phyloP scores from a whole-genome alignment of 2,888 invertebrate species.

The Thecocarcelia acutangulata region DNA sequence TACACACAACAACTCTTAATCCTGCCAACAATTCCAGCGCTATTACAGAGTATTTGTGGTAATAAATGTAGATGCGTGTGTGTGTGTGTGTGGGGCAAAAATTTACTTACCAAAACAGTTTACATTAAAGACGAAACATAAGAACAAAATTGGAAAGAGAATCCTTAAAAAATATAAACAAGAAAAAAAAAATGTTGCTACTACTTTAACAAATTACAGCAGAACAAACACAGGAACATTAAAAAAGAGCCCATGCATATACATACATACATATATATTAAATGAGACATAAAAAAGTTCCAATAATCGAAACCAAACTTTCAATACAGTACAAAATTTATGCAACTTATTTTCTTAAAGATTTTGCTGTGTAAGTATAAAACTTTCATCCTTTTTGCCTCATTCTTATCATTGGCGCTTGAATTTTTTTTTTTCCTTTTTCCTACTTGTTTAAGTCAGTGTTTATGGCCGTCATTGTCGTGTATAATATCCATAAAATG shows the following conservation, averaged over 20 bases:
- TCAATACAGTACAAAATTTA: constrained; percentile 5
- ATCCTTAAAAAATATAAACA: constrained; percentile 7
- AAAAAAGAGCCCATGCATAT: neutral
- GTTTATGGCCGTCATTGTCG: constrained; percentile 32
- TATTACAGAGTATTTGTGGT: constrained; percentile 49
- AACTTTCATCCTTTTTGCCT: neutral
- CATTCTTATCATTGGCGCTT: neutral
- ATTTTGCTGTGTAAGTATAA: too few relatives aligned
- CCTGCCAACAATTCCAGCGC: constrained; percentile 28
- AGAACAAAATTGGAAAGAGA: neutral
- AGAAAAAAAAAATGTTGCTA: neutral
- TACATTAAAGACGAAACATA: neutral
- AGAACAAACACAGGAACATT: too few relatives aligned
- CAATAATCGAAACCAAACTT: constrained; percentile 32
- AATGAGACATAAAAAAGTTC: neutral
- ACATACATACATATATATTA: neutral
- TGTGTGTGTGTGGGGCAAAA: neutral
- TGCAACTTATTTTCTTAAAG: constrained; percentile 17
- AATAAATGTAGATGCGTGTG: constrained; percentile 25
- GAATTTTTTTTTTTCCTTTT: neutral
- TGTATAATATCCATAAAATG: constrained; percentile 46
- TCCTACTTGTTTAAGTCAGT: neutral
- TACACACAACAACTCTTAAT: constrained; percentile 3
- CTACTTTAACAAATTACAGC: too few relatives aligned
- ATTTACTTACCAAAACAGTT: neutral